Conservation (phyloP, 2,113 vertebrate species). For the Dicrurus megarhynchus region DNA sequence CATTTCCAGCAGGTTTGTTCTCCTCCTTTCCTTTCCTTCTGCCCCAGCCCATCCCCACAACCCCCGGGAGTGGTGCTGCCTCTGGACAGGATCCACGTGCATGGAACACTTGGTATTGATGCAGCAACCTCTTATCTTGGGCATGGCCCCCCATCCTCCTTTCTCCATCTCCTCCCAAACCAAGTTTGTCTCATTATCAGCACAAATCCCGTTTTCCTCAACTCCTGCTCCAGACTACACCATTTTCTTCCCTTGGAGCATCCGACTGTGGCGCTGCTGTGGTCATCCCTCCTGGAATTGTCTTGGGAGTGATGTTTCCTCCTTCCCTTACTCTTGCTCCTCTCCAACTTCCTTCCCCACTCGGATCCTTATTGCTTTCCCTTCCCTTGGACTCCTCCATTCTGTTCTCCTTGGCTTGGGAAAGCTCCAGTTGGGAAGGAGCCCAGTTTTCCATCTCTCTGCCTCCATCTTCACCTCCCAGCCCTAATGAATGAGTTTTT, state of each 20-base stretch:
- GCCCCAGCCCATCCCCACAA: background rate
- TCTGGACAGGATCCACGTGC: background rate
- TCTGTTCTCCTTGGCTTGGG: constrained; percentile 44
- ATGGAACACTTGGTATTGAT: fast-evolving
- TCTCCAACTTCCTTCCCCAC: background rate
- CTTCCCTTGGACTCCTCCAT: background rate
- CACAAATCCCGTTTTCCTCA: background rate
- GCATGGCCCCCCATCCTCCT: fast-evolving
- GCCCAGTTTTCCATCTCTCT: constrained; percentile 59
- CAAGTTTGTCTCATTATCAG: background rate
- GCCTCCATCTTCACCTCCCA: constrained; percentile 50
- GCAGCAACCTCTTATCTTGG: background rate
- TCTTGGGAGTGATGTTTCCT: background rate
- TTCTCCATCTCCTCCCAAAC: background rate
- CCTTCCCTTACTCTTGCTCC: background rate
- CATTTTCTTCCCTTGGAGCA: background rate
- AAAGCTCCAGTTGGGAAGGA: constrained; percentile 51
- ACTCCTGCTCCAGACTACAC: background rate
- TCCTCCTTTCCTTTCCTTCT: background rate
- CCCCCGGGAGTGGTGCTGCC: background rate
- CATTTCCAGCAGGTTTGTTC: background rate
- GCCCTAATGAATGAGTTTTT: constrained; percentile 39
- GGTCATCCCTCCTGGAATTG: background rate
- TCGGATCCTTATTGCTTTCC: background rate
- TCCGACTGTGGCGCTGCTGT: background rate